Percentiles rank a stretch among this genome's conserved stretches.
These are phyloP conservation scores for Pseudomyrmex gracilis DNA, from an alignment of 1,140 invertebrate genomes.

Conservation along the genomic window DNA sequence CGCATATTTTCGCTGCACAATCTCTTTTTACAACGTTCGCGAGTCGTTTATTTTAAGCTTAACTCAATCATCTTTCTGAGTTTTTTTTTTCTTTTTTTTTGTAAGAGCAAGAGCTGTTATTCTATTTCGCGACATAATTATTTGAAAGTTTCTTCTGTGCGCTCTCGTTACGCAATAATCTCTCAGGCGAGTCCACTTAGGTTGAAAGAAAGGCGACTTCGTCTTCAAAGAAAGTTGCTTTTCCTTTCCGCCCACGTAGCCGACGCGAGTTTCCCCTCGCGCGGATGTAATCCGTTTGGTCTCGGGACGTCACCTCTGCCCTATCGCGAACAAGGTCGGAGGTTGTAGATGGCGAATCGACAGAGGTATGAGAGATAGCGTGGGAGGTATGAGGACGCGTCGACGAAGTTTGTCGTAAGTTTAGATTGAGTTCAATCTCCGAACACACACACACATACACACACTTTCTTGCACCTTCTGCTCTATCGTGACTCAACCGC, in stretches of 20 bases:
- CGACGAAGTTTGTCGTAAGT: slow-evolving; percentile 73
- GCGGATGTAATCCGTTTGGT: slow-evolving; percentile 34
- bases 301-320: slow-evolving; percentile 26
- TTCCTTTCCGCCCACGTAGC: neutral
- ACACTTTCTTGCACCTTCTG: slow-evolving; percentile 42
- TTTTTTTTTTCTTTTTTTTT: no score
- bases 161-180: slow-evolving; percentile 5
- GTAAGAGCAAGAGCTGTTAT: no score
- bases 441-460: neutral
- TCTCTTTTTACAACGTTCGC: neutral
- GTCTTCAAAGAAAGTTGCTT: neutral
- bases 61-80: neutral
- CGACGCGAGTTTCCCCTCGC: slow-evolving; percentile 1
- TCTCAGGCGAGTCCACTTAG: neutral
- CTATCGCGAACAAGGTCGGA: slow-evolving; percentile 63
- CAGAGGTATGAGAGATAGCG: slow-evolving; percentile 74
- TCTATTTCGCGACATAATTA: no score
- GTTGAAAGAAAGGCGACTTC: neutral
- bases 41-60: neutral
- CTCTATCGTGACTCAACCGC: slow-evolving; percentile 23
- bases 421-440: slow-evolving; percentile 79
- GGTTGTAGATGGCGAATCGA: slow-evolving; percentile 67
- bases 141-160: neutral
- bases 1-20: no score
- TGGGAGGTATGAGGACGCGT: neutral